A percentile compares a stretch with the other conserved stretches of the same genome.
Conservation (phyloP, 2,797 vertebrate genomes). For the Manis javanica region DNA sequence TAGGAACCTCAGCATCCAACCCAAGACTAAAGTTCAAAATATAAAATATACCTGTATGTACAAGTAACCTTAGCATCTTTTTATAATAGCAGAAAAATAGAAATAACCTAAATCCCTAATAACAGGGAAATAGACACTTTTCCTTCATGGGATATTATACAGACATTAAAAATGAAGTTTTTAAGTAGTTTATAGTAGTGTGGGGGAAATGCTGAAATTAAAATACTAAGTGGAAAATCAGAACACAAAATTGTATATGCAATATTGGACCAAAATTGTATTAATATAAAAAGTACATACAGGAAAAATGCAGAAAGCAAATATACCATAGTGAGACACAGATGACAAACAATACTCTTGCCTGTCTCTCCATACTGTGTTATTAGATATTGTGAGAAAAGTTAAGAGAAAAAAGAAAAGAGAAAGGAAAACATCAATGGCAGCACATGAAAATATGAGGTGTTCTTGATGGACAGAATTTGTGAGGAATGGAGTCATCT, state of each 20-base stretch:
- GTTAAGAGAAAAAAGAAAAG: not conserved
- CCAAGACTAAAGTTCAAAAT: not conserved
- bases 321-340: not conserved
- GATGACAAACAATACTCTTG: not conserved
- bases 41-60: not conserved
- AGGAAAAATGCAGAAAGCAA: not conserved
- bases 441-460: not conserved
- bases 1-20: not conserved
- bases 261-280: slow-evolving; percentile 19
- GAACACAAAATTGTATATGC: not conserved
- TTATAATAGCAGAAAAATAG: not conserved
- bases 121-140: not conserved
- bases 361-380: not conserved
- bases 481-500: not conserved
- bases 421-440: not conserved
- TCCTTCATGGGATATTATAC: not conserved
- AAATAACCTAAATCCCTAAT: not conserved
- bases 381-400: not conserved
- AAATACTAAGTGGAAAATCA: slow-evolving; percentile 35
- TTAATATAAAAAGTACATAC: not conserved
- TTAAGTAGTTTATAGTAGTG: not conserved
- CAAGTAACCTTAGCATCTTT: not conserved
- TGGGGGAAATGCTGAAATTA: not conserved
- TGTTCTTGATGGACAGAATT: not conserved
- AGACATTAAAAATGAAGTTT: not conserved